phyloP scores from a whole-genome alignment of 2,113 vertebrate species.

The Dromas ardeola region DNA sequence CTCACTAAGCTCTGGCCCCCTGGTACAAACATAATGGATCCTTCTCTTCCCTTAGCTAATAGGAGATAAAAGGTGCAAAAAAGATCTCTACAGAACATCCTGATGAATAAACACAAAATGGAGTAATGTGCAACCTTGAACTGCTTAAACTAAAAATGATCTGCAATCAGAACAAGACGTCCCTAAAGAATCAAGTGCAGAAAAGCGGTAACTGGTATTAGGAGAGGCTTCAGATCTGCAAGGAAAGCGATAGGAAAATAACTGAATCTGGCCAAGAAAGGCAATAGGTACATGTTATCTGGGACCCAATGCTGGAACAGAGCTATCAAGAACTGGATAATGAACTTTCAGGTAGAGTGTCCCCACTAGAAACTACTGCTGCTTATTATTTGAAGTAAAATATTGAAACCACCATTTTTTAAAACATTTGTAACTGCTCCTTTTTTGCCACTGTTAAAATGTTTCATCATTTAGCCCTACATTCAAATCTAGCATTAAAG shows the following conservation, averaged over 20 bases:
- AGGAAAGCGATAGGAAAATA: background rate
- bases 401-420: background rate
- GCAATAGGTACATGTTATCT: rapidly evolving
- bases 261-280: background rate
- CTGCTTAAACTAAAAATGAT: background rate
- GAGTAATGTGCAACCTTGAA: background rate
- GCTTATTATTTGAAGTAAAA: background rate
- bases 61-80: background rate
- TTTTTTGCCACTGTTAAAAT: background rate
- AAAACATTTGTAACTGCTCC: background rate
- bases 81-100: background rate
- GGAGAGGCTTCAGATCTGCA: background rate
- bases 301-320: background rate
- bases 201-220: background rate
- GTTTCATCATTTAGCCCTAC: background rate
- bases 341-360: background rate
- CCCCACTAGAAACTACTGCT: background rate
- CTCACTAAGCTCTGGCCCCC: background rate
- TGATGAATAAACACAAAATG: background rate
- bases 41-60: background rate
- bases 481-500: background rate
- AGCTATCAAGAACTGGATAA: background rate
- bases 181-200: background rate
- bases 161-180: background rate
- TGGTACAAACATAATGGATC: background rate